phyloP scores from a whole-genome alignment of 2,888 invertebrate species.

The Parasteatoda lunata region DNA sequence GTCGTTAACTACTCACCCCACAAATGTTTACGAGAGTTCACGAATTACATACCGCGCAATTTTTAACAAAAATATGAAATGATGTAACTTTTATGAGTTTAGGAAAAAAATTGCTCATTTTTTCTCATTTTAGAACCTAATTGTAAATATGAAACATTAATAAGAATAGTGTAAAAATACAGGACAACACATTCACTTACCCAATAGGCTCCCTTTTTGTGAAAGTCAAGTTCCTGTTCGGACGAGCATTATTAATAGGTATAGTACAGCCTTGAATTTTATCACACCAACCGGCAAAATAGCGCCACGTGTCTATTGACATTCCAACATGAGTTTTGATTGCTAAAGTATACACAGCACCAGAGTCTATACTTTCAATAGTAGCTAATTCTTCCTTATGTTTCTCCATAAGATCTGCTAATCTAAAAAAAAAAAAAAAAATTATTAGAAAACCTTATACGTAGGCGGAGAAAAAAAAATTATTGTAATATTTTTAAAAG shows the following conservation, averaged over 20 bases:
- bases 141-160: neutral
- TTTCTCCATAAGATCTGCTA: constrained; percentile 95
- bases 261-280: constrained; percentile 90
- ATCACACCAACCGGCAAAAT: constrained; percentile 90
- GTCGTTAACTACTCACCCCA: too few relatives aligned
- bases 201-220: constrained; percentile 91
- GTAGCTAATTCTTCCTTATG: constrained; percentile 96
- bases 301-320: constrained; percentile 95
- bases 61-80: too few relatives aligned
- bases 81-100: too few relatives aligned
- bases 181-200: constrained; percentile 79
- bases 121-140: too few relatives aligned
- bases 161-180: neutral
- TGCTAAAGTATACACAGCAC: constrained; percentile 96
- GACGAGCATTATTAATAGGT: constrained; percentile 79
- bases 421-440: constrained; percentile 76
- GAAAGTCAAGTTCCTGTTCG: constrained; percentile 85
- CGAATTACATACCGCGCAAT: too few relatives aligned
- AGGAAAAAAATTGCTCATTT: too few relatives aligned
- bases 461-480: too few relatives aligned
- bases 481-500: too few relatives aligned
- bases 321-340: constrained; percentile 97
- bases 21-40: too few relatives aligned
- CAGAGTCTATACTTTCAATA: constrained; percentile 93
- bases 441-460: too few relatives aligned